These are phyloP conservation scores for Dendroctonus ponderosae DNA, from an alignment of 1,140 invertebrate genomes.

Conservation along the genomic window DNA sequence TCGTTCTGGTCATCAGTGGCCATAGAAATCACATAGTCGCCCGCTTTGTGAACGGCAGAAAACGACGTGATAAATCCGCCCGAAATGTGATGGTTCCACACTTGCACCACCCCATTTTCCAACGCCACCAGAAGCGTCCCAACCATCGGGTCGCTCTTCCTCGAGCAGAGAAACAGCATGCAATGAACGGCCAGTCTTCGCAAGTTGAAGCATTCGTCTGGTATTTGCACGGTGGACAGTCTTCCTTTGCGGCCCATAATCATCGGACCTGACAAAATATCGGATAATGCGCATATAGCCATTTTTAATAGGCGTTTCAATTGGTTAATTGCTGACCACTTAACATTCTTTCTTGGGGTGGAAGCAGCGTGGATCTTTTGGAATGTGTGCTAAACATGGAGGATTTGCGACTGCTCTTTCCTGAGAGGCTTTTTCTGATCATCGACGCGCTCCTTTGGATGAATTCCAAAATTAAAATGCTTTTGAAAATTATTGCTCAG, in stretches of 20 bases:
- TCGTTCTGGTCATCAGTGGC: conserved; percentile 63
- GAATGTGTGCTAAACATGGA: not conserved
- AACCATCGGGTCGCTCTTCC: conserved; percentile 43
- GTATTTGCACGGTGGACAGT: conserved; percentile 38
- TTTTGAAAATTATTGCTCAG: no score
- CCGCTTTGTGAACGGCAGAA: conserved; percentile 61
- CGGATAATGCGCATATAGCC: not conserved
- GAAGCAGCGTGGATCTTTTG: not conserved
- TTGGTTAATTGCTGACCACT: not conserved
- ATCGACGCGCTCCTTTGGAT: no score
- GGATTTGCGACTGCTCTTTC: not conserved
- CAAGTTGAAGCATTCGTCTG: conserved; percentile 41
- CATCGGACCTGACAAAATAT: conserved; percentile 18
- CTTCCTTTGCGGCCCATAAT: conserved; percentile 19
- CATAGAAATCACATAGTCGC: conserved; percentile 66
- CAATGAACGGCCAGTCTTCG: conserved; percentile 42
- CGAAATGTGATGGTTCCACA: conserved; percentile 69
- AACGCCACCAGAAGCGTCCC: conserved; percentile 65
- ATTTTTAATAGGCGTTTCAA: not conserved
- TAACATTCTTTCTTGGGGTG: conserved; percentile 13
- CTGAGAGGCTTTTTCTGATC: no score
- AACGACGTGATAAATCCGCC: conserved; percentile 65
- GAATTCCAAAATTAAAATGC: no score
- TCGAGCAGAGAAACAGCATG: conserved; percentile 43
- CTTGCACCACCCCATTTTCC: conserved; percentile 66